These are phyloP conservation scores for Arctia plantaginis DNA, from an alignment of 2,888 invertebrate species.

Conservation along the genomic window DNA sequence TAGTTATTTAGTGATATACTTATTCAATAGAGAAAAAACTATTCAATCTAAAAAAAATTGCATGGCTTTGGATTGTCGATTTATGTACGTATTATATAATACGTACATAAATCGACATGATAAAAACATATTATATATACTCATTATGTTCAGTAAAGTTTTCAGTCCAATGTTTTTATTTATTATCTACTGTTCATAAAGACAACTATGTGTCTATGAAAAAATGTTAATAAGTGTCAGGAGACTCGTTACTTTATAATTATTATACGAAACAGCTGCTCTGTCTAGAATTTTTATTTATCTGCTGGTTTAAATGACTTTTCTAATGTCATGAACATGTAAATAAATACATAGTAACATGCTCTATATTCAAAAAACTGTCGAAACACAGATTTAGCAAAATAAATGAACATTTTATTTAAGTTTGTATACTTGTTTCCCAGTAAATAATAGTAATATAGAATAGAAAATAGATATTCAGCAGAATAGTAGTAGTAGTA, in stretches of 20 bases:
- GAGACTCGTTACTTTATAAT: conserved; percentile 14
- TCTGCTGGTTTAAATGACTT: conserved; percentile 10
- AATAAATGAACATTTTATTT: not conserved
- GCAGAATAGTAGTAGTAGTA: not conserved
- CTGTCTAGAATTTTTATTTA: conserved; percentile 14
- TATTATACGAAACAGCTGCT: conserved; percentile 13
- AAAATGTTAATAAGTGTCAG: conserved; percentile 11
- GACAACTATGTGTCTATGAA: conserved; percentile 1
- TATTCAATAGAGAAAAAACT: not conserved
- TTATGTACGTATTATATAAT: too few species aligned
- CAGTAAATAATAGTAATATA: not conserved
- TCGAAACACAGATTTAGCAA: not conserved
- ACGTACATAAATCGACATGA: too few species aligned
- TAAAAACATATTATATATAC: too few species aligned
- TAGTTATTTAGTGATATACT: not conserved
- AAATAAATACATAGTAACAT: not conserved
- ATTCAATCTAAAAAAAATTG: not conserved
- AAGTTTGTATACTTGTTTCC: not conserved
- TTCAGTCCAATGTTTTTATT: not conserved
- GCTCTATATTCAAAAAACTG: not conserved
- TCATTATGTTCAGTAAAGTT: too few species aligned
- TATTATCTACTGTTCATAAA: not conserved
- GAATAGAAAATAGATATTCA: not conserved
- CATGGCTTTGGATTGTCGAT: too few species aligned
- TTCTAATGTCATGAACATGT: not conserved